A percentile compares a stretch with the other conserved stretches of the same genome.
Evolutionary conservation across 2,797 vertebrate species (phyloP).

Genomic region (Bradypodion pumilum): DNA sequence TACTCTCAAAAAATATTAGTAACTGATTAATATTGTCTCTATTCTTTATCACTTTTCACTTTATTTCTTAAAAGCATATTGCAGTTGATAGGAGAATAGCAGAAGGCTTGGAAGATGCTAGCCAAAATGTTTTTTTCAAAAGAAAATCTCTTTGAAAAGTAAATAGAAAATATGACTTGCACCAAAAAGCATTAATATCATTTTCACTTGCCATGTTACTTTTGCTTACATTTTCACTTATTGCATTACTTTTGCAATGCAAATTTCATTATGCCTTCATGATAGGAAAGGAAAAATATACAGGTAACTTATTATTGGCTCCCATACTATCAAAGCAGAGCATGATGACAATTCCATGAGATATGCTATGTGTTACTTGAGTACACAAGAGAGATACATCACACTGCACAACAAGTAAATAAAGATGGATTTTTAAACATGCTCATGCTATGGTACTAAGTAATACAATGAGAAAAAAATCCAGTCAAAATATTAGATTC

Average conservation of each 20-base stretch:
- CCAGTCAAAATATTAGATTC: too few relatives aligned
- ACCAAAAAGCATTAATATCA: not conserved
- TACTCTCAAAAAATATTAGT: too few relatives aligned
- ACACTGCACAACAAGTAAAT: not conserved
- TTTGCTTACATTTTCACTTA: not conserved
- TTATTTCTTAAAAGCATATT: too few relatives aligned
- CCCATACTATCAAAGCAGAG: not conserved
- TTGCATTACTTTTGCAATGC: not conserved
- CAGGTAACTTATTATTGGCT: not conserved
- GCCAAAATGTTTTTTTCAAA: not conserved
- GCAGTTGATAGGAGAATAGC: not conserved
- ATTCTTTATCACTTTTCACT: too few relatives aligned
- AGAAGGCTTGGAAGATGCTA: not conserved
- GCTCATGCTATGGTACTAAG: not conserved
- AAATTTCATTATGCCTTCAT: not conserved
- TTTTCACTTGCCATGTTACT: not conserved
- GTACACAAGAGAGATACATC: not conserved
- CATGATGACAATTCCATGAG: not conserved
- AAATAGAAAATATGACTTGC: not conserved
- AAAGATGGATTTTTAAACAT: not conserved
- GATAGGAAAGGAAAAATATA: not conserved
- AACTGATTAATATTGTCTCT: too few relatives aligned
- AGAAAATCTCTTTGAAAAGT: not conserved
- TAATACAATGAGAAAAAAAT: not conserved
- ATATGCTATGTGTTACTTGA: not conserved